Evolutionary conservation across 2,888 invertebrate genomes (phyloP).

Genomic region (Rotaria magnacalcarata): DNA sequence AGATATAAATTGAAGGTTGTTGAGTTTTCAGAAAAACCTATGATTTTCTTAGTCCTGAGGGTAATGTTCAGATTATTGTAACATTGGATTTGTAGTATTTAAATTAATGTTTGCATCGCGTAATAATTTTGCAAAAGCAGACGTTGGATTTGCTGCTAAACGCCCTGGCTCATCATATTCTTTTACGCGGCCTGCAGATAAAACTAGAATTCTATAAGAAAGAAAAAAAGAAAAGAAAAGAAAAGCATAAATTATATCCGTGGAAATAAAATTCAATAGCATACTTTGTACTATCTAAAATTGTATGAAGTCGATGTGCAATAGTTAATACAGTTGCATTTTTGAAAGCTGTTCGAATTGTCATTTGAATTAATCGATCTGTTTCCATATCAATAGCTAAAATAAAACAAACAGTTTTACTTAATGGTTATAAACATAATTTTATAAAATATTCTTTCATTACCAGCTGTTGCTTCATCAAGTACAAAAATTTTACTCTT

Average conservation of each 20-base stretch:
- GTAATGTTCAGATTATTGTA: no score
- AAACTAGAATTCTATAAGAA: slow-evolving; percentile 38
- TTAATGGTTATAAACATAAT: not conserved
- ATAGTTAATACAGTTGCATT: slow-evolving; percentile 84
- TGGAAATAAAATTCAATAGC: slow-evolving; percentile 47
- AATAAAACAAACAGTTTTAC: not conserved
- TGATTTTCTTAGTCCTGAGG: no score
- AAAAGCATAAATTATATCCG: not conserved
- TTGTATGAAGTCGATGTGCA: slow-evolving; percentile 85
- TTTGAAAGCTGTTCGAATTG: slow-evolving; percentile 78
- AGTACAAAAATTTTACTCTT: slow-evolving; percentile 57
- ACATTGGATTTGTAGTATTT: not conserved
- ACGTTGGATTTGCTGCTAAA: slow-evolving; percentile 35
- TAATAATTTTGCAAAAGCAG: not conserved
- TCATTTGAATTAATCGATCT: slow-evolving; percentile 76
- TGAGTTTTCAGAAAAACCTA: no score
- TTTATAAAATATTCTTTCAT: not conserved
- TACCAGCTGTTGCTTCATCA: slow-evolving; percentile 57
- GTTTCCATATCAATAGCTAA: slow-evolving; percentile 77
- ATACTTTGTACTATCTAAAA: slow-evolving; percentile 63
- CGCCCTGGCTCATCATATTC: slow-evolving; percentile 41
- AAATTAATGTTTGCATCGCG: not conserved
- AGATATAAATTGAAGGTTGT: no score
- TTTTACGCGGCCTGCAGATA: slow-evolving; percentile 36
- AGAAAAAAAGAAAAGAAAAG: not conserved